phyloP scores from a whole-genome alignment of 2,888 invertebrate species.

The Lasioglossum pauxillum region DNA sequence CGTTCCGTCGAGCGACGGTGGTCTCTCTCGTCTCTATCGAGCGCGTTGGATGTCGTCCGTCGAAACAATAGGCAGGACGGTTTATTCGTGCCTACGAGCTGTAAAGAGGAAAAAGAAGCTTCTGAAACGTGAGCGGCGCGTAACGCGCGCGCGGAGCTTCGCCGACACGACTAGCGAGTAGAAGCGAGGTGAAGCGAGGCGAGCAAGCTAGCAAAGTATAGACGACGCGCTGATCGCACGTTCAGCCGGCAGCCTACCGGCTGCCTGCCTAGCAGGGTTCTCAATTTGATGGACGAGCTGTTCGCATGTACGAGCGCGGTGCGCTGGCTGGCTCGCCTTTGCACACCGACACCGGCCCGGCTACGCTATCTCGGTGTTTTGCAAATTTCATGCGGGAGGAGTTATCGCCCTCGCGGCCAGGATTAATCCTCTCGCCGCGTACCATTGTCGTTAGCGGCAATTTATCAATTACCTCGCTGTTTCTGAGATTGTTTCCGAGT shows the following conservation, averaged over 20 bases:
- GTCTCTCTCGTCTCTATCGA: conserved; percentile 20
- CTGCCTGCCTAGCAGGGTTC: conserved; percentile 68
- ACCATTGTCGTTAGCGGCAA: conserved; percentile 53
- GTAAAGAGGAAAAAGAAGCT: conserved; percentile 46
- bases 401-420: conserved; percentile 71
- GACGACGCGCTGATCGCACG: conserved; percentile 67
- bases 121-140: conserved; percentile 60
- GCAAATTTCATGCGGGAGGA: conserved; percentile 80
- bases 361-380: conserved; percentile 80
- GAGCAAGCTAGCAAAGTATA: conserved; percentile 24
- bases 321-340: conserved; percentile 62
- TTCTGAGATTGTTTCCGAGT: conserved; percentile 40
- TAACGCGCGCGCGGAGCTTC: conserved; percentile 60
- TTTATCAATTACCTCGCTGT: conserved; percentile 64
- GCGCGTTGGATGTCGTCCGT: background rate
- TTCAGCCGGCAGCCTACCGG: conserved; percentile 59
- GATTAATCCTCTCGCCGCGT: conserved; percentile 72
- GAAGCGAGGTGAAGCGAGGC: background rate
- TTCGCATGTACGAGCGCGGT: conserved; percentile 78
- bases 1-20: conserved; percentile 18
- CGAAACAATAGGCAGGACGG: conserved; percentile 50
- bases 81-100: conserved; percentile 49
- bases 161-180: conserved; percentile 5
- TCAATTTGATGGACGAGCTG: conserved; percentile 83
- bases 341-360: conserved; percentile 73